phyloP scores from a whole-genome alignment of 1,140 invertebrate genomes.

The Mercenaria mercenaria region DNA sequence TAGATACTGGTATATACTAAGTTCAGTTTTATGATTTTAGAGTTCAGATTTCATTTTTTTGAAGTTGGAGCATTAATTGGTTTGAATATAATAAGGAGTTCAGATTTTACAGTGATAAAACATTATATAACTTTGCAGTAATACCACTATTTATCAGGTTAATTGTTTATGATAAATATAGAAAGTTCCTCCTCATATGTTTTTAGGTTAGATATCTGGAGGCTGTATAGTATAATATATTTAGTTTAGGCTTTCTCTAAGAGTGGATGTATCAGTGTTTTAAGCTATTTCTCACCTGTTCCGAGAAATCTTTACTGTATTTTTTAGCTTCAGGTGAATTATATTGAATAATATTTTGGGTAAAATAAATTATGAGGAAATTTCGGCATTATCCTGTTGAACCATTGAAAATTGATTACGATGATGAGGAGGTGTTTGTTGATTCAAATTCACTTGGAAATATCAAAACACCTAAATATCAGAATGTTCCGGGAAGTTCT shows the following conservation, averaged over 20 bases:
- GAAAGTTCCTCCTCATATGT: too few species aligned
- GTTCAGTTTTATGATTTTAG: too few species aligned
- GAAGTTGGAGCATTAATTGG: background rate
- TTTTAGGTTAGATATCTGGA: too few species aligned
- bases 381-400: background rate
- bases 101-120: background rate
- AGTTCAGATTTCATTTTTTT: background rate
- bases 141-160: too few species aligned
- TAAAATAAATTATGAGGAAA: constrained; percentile 27
- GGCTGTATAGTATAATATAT: too few species aligned
- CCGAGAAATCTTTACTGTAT: background rate
- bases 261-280: background rate
- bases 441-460: constrained; percentile 46
- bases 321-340: background rate
- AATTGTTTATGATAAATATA: too few species aligned
- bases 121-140: too few species aligned
- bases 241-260: background rate
- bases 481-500: background rate
- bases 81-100: background rate
- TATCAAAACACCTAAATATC: background rate
- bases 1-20: too few species aligned
- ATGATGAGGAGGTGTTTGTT: constrained; percentile 57
- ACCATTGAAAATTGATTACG: constrained; percentile 45
- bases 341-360: background rate
- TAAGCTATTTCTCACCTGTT: constrained; percentile 4